Conservation (phyloP, 2,113 vertebrate genomes). For the Eupsittula cactorum region DNA sequence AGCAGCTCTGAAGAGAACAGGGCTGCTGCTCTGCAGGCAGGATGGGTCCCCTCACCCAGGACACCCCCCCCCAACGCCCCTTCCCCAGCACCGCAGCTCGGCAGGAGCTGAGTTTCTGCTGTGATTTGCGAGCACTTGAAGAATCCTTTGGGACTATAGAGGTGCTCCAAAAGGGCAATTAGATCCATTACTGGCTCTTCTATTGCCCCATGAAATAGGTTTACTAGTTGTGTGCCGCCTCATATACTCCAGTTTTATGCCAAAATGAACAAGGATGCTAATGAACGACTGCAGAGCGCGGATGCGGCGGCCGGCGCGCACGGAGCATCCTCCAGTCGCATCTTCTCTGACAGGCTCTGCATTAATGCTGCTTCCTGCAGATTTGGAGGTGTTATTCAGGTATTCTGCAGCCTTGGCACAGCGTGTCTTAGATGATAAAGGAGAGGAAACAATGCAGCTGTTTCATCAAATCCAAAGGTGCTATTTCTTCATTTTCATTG, state of each 20-base stretch:
- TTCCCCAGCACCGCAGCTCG: not conserved
- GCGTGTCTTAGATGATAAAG: not conserved
- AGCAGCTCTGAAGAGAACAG: not conserved
- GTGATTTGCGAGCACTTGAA: not conserved
- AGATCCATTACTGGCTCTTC: not conserved
- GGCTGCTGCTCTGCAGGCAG: not conserved
- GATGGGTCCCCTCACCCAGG: not conserved
- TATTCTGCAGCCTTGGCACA: not conserved
- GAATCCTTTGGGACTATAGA: not conserved
- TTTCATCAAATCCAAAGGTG: not conserved
- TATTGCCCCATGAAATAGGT: not conserved
- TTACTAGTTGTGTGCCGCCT: not conserved
- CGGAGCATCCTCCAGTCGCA: not conserved
- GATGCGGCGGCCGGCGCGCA: not conserved
- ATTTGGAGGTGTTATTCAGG: not conserved
- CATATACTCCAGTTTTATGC: not conserved
- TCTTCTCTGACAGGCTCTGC: not conserved
- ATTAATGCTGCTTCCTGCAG: not conserved
- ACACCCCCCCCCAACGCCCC: not conserved
- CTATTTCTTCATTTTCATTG: not conserved
- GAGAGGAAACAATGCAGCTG: not conserved
- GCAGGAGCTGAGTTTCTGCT: not conserved
- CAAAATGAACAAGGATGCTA: not conserved
- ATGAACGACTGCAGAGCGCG: not conserved
- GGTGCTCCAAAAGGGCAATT: not conserved